Conservation (phyloP, 2,888 invertebrate species). For the Agrochola lychnidis region DNA sequence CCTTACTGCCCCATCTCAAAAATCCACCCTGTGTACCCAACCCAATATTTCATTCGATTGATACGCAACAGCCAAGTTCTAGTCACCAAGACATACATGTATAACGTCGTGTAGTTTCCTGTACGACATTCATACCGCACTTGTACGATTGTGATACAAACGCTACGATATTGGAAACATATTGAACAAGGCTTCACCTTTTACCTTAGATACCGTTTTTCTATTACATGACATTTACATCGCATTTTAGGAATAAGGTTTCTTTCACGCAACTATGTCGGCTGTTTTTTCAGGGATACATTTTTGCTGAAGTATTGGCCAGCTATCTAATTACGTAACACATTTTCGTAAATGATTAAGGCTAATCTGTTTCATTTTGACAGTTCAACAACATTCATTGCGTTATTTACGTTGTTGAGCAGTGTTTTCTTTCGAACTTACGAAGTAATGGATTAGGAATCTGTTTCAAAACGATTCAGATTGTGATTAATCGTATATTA, state of each 20-base stretch:
- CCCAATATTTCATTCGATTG: constrained; percentile 26
- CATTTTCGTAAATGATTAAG: no score
- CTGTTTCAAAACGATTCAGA: no score
- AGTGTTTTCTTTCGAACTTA: no score
- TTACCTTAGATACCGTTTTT: constrained; percentile 31
- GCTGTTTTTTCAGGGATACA: constrained; percentile 1
- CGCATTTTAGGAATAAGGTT: constrained; percentile 46
- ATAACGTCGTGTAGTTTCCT: constrained; percentile 46
- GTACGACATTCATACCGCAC: constrained; percentile 40
- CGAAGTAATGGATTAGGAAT: no score
- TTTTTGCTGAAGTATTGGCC: not conserved
- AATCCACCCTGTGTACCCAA: not conserved
- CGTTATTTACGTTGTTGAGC: no score
- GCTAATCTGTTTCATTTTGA: no score
- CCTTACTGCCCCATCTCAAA: no score
- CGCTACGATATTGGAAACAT: constrained; percentile 50
- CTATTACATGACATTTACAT: constrained; percentile 54
- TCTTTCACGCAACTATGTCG: constrained; percentile 10
- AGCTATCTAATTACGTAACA: no score
- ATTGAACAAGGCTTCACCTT: constrained; percentile 50
- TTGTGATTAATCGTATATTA: no score
- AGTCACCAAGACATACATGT: constrained; percentile 26
- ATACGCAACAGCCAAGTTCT: constrained; percentile 21
- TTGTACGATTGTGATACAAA: constrained; percentile 53
- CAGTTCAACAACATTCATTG: no score